These are phyloP conservation scores for Gymnocephalus cernua DNA, from an alignment of 2,113 vertebrate species.

Conservation along the genomic window DNA sequence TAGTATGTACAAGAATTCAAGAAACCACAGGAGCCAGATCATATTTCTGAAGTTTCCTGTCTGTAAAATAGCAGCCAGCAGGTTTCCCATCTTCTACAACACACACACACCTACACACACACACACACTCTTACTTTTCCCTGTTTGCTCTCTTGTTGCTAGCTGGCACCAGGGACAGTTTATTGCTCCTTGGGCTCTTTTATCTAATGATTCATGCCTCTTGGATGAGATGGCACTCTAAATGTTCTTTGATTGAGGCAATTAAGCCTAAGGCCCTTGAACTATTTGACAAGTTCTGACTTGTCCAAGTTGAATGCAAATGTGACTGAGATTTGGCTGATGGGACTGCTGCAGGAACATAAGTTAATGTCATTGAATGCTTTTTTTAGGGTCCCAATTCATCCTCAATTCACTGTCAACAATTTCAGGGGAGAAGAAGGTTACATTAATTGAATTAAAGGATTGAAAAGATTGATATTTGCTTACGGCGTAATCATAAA, in stretches of 20 bases:
- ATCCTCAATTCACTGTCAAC: background rate
- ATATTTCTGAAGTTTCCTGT: background rate
- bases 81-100: background rate
- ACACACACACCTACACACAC: background rate
- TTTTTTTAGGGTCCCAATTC: background rate
- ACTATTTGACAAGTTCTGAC: conserved; percentile 51
- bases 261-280: conserved; percentile 64
- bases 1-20: background rate
- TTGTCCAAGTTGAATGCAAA: conserved; percentile 10
- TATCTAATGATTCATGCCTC: conserved; percentile 68
- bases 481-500: background rate
- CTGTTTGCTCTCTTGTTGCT: conserved; percentile 17
- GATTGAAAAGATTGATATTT: background rate
- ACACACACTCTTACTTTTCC: background rate
- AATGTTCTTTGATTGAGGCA: conserved; percentile 69
- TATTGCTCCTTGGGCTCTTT: conserved; percentile 62
- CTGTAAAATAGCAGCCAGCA: conserved; percentile 17
- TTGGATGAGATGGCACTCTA: conserved; percentile 58
- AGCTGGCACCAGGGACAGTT: conserved; percentile 53
- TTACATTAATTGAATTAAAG: background rate
- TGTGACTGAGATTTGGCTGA: conserved; percentile 17
- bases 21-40: conserved; percentile 3
- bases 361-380: background rate
- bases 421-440: background rate
- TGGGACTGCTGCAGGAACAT: background rate